Evolutionary conservation across 2,888 invertebrate genomes (phyloP).

Genomic region (Nomada ferruginata): DNA sequence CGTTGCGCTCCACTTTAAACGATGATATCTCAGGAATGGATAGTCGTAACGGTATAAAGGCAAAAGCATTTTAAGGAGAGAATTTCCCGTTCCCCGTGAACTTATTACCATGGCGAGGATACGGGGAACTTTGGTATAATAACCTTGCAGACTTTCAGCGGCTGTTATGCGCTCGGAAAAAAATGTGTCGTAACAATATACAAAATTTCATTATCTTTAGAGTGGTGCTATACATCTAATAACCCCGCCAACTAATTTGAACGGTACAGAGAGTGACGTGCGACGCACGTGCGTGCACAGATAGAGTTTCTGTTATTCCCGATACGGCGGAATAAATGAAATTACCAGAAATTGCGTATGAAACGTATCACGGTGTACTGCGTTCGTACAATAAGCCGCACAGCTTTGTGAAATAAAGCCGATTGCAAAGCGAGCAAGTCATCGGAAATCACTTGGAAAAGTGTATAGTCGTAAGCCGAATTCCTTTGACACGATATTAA

Average conservation of each 20-base stretch:
- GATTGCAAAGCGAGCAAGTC: background rate
- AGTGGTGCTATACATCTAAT: background rate
- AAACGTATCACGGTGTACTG: background rate
- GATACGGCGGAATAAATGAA: background rate
- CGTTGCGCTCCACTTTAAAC: conserved; percentile 6
- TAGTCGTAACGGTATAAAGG: conserved; percentile 23
- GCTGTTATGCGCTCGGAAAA: background rate
- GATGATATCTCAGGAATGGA: conserved; percentile 33
- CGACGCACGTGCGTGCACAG: background rate
- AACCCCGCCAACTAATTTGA: background rate
- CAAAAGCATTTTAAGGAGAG: conserved; percentile 8
- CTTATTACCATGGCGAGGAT: conserved; percentile 1
- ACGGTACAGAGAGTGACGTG: background rate
- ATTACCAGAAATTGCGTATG: background rate
- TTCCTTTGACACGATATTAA: background rate
- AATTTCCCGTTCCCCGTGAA: background rate
- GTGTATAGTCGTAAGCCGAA: background rate
- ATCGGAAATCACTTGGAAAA: background rate
- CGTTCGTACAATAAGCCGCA: background rate
- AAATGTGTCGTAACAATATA: background rate
- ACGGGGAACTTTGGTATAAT: background rate
- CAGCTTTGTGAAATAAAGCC: background rate
- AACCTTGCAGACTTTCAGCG: background rate
- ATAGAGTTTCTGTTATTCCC: too few species aligned
- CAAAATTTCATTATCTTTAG: background rate